These are phyloP conservation scores for Syngnathus acus DNA, from an alignment of 2,797 vertebrate species.

Conservation along the genomic window DNA sequence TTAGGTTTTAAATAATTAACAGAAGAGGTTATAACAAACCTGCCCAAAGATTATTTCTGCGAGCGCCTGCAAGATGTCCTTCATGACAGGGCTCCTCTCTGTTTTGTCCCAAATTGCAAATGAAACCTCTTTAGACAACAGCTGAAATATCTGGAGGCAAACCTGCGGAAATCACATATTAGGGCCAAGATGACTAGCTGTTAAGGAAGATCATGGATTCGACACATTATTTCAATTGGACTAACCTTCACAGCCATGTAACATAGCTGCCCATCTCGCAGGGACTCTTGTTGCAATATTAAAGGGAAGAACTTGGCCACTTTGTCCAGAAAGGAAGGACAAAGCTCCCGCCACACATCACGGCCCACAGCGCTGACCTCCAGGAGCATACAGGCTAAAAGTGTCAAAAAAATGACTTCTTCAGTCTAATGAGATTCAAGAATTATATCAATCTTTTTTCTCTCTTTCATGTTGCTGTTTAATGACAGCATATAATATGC, in stretches of 20 bases:
- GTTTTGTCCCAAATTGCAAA: conserved; percentile 63
- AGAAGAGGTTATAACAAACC: conserved; percentile 47
- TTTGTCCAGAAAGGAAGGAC: conserved; percentile 57
- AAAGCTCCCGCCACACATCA: conserved; percentile 61
- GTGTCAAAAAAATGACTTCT: neutral
- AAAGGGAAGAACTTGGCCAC: conserved; percentile 60
- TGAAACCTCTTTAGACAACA: conserved; percentile 60
- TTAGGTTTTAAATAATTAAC: neutral
- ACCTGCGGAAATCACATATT: conserved; percentile 54
- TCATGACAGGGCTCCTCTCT: conserved; percentile 32
- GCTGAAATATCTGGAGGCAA: conserved; percentile 82
- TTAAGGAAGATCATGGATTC: neutral
- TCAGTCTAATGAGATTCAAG: neutral
- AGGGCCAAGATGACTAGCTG: neutral
- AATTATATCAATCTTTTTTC: neutral
- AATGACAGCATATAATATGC: too few species aligned
- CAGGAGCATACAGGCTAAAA: conserved; percentile 77
- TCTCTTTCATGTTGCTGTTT: too few species aligned
- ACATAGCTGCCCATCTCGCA: conserved; percentile 44
- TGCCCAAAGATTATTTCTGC: conserved; percentile 68
- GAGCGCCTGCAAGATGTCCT: conserved; percentile 73
- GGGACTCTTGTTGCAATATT: conserved; percentile 56
- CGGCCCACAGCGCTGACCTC: conserved; percentile 75
- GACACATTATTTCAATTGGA: neutral
- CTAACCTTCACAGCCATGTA: conserved; percentile 77